A percentile compares a stretch with the other conserved stretches of the same genome.
Conservation (phyloP, 2,113 vertebrate genomes). For the Petrocephalus zakoni region DNA sequence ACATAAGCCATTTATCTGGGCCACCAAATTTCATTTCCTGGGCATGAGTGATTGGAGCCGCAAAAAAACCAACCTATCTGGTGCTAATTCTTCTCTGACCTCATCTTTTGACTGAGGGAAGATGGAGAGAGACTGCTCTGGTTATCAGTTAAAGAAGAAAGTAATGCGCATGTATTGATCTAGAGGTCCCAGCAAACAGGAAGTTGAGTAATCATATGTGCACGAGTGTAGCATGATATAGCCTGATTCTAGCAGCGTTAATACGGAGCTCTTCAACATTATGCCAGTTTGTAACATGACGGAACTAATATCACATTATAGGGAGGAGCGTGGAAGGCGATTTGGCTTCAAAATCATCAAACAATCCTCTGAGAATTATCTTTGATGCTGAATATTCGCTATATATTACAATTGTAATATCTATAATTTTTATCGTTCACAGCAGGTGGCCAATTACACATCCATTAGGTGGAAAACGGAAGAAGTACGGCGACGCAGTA, state of each 20-base stretch:
- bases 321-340: background rate
- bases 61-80: slow-evolving; percentile 19
- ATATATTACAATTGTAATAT: background rate
- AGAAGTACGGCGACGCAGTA: background rate
- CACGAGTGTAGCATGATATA: background rate
- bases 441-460: background rate
- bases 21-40: slow-evolving; percentile 37
- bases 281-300: background rate
- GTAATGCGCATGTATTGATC: slow-evolving; percentile 42
- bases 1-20: slow-evolving; percentile 33
- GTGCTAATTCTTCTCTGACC: slow-evolving; percentile 36
- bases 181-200: slow-evolving; percentile 21
- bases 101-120: slow-evolving; percentile 13
- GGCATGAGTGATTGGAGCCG: slow-evolving; percentile 3
- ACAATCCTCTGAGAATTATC: background rate
- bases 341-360: background rate
- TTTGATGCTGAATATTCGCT: background rate
- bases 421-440: background rate
- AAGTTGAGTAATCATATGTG: background rate
- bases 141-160: slow-evolving; percentile 35
- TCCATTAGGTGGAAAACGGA: background rate
- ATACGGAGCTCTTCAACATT: background rate
- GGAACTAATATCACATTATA: background rate
- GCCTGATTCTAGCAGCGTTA: background rate
- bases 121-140: slow-evolving; percentile 14